phyloP scores from a whole-genome alignment of 53 echinoderm and acorn worm species.

The Zoroaster sp. region DNA sequence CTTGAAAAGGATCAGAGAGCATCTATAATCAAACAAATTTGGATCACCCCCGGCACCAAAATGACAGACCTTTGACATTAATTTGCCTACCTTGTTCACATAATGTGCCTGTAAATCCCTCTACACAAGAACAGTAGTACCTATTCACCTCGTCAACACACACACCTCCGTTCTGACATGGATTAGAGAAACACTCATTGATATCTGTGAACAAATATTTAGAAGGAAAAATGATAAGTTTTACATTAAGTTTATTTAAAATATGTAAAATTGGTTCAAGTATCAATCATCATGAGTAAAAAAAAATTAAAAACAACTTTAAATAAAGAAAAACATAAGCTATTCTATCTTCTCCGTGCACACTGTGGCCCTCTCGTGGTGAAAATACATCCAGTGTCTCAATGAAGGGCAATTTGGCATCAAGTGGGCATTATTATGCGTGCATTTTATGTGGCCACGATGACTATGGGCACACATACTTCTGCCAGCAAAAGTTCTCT shows the following conservation, averaged over 20 bases:
- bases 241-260: not conserved
- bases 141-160: slow-evolving; percentile 56
- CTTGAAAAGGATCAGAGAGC: not conserved
- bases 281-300: not conserved
- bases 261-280: not conserved
- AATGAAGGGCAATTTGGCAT: too few relatives aligned
- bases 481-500: too few relatives aligned
- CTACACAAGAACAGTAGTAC: slow-evolving; percentile 54
- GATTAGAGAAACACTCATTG: slow-evolving; percentile 65
- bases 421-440: too few relatives aligned
- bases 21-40: not conserved
- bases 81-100: slow-evolving; percentile 58
- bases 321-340: too few relatives aligned
- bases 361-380: too few relatives aligned
- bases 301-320: not conserved
- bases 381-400: too few relatives aligned
- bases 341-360: too few relatives aligned
- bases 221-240: not conserved
- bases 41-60: too few relatives aligned
- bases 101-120: slow-evolving; percentile 47
- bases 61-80: not conserved
- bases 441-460: too few relatives aligned
- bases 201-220: slow-evolving; percentile 28
- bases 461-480: too few relatives aligned
- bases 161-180: slow-evolving; percentile 54